Conservation (phyloP, 2,797 vertebrate genomes). For the Borostomias antarcticus region DNA sequence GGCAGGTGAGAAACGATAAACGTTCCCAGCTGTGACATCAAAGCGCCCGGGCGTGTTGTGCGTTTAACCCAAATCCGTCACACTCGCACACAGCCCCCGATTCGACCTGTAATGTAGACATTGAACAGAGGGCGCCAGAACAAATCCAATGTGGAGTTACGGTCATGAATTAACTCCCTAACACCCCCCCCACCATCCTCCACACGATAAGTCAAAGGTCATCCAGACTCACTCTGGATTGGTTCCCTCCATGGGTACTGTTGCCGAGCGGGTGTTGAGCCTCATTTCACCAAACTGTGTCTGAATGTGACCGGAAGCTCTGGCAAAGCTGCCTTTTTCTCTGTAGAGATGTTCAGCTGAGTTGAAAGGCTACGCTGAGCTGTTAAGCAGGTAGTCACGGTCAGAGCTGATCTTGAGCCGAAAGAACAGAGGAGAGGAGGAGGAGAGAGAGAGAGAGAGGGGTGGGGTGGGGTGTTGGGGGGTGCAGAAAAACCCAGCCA, state of each 20-base stretch:
- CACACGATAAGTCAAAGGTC: constrained; percentile 44
- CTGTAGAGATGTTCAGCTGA: background rate
- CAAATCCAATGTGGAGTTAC: constrained; percentile 59
- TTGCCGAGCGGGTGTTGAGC: background rate
- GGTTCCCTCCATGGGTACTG: background rate
- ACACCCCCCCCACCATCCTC: constrained; percentile 44
- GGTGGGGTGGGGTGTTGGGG: constrained; percentile 20
- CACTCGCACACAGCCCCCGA: constrained; percentile 52
- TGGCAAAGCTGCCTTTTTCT: background rate
- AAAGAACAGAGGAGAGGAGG: constrained; percentile 8
- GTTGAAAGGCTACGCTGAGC: constrained; percentile 14
- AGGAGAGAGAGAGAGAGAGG: constrained; percentile 21
- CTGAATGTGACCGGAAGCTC: background rate
- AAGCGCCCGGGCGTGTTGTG: constrained; percentile 62
- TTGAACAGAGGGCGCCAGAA: constrained; percentile 56
- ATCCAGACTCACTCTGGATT: background rate
- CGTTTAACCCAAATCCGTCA: constrained; percentile 68
- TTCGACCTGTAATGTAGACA: constrained; percentile 69
- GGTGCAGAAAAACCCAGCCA: constrained; percentile 1
- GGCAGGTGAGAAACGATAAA: constrained; percentile 68
- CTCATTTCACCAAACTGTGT: background rate
- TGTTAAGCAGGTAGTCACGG: constrained; percentile 44
- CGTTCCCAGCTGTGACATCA: constrained; percentile 76
- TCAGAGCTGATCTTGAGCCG: constrained; percentile 34
- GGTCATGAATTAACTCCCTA: constrained; percentile 48